phyloP scores from a whole-genome alignment of 2,888 invertebrate species.

The Andrena fulva region DNA sequence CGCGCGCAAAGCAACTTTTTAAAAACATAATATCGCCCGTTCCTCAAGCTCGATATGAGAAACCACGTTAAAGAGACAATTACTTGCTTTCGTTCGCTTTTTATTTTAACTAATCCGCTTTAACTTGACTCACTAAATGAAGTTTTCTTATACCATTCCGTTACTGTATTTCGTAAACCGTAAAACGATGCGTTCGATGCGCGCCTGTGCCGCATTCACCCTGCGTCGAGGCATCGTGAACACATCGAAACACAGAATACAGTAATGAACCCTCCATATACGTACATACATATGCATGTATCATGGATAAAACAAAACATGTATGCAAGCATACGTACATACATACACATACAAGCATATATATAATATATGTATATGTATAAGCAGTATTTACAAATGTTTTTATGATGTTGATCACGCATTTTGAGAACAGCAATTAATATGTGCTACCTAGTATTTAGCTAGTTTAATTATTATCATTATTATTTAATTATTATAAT shows the following conservation, averaged over 20 bases:
- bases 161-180: slow-evolving; percentile 39
- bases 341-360: slow-evolving; percentile 44
- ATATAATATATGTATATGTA: slow-evolving; percentile 46
- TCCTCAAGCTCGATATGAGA: slow-evolving; percentile 27
- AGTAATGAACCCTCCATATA: slow-evolving; percentile 50
- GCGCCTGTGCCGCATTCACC: slow-evolving; percentile 22
- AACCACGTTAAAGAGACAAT: slow-evolving; percentile 20
- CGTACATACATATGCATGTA: slow-evolving; percentile 34
- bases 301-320: slow-evolving; percentile 4
- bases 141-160: slow-evolving; percentile 46
- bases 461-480: slow-evolving; percentile 69
- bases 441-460: slow-evolving; percentile 71
- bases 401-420: slow-evolving; percentile 63
- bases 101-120: slow-evolving; percentile 13
- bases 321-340: slow-evolving; percentile 22
- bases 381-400: slow-evolving; percentile 71
- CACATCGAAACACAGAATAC: slow-evolving; percentile 63
- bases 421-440: slow-evolving; percentile 65
- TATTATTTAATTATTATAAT: slow-evolving; percentile 59
- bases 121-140: slow-evolving; percentile 37
- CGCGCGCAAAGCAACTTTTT: not conserved
- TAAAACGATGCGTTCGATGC: slow-evolving; percentile 51
- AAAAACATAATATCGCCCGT: slow-evolving; percentile 30
- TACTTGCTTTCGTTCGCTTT: slow-evolving; percentile 22
- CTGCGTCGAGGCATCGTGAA: slow-evolving; percentile 60